Percentiles rank a stretch among this genome's conserved stretches.
Conservation (phyloP, 2,888 invertebrate species). For the Eledone cirrhosa region DNA sequence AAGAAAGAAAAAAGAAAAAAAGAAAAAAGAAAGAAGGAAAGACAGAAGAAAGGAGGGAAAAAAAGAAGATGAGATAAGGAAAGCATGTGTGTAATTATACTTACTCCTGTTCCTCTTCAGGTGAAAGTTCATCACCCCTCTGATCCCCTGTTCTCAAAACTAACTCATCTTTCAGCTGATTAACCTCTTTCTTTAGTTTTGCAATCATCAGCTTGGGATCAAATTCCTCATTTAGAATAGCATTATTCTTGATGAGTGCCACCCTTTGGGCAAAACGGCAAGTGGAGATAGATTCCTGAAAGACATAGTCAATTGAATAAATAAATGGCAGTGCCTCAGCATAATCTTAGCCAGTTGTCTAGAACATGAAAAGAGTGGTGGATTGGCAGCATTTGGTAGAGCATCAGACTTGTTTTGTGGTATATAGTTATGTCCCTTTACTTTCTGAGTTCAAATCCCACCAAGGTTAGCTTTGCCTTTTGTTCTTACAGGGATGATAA, state of each 20-base stretch:
- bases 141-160: conserved; percentile 64
- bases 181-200: conserved; percentile 62
- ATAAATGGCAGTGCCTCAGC: too few relatives aligned
- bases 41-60: too few relatives aligned
- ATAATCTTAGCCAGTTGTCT: too few relatives aligned
- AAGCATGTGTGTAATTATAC: neutral
- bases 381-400: too few relatives aligned
- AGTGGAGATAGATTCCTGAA: conserved; percentile 67
- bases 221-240: conserved; percentile 65
- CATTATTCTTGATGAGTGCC: conserved; percentile 68
- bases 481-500: too few relatives aligned
- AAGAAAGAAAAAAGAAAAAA: too few relatives aligned
- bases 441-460: too few relatives aligned
- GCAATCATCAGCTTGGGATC: conserved; percentile 66
- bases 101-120: conserved; percentile 59
- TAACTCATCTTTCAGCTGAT: conserved; percentile 63
- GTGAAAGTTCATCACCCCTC: conserved; percentile 59
- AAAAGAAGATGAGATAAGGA: neutral
- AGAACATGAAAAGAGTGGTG: too few relatives aligned
- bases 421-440: too few relatives aligned
- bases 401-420: too few relatives aligned
- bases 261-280: conserved; percentile 68
- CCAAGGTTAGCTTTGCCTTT: too few relatives aligned
- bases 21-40: too few relatives aligned
- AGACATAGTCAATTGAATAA: neutral